phyloP scores from a whole-genome alignment of 2,113 vertebrate species.

The Candoia aspera region DNA sequence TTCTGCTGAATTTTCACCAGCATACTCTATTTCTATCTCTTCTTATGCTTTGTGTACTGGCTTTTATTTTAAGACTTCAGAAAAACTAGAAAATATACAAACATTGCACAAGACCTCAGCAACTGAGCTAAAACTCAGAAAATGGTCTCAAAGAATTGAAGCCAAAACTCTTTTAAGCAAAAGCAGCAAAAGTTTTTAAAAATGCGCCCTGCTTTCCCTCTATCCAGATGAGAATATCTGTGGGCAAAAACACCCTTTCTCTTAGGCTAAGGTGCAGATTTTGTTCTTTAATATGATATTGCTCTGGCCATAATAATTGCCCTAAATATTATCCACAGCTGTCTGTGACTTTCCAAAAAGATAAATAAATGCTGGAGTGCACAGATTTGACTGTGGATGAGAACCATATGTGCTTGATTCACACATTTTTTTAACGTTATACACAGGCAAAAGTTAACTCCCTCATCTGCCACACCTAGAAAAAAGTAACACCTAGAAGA shows the following conservation, averaged over 20 bases:
- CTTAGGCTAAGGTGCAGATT: not conserved
- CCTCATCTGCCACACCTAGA: not conserved
- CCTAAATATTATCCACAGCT: not conserved
- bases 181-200: not conserved
- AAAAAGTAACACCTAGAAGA: not conserved
- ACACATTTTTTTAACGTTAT: not conserved
- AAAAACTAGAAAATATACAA: not conserved
- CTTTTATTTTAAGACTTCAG: not conserved
- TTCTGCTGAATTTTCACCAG: not conserved
- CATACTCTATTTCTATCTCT: not conserved
- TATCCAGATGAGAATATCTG: not conserved
- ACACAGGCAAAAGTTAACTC: not conserved
- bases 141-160: not conserved
- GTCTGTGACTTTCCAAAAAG: not conserved
- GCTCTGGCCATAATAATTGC: not conserved
- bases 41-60: not conserved
- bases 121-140: not conserved
- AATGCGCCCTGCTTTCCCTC: not conserved
- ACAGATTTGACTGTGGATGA: not conserved
- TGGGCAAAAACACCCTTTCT: not conserved
- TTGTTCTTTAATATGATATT: not conserved
- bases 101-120: not conserved
- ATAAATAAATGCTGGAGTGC: not conserved
- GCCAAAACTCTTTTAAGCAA: not conserved
- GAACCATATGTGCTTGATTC: constrained; percentile 2